Conservation (phyloP, 2,888 invertebrate species). For the Arge pagana region DNA sequence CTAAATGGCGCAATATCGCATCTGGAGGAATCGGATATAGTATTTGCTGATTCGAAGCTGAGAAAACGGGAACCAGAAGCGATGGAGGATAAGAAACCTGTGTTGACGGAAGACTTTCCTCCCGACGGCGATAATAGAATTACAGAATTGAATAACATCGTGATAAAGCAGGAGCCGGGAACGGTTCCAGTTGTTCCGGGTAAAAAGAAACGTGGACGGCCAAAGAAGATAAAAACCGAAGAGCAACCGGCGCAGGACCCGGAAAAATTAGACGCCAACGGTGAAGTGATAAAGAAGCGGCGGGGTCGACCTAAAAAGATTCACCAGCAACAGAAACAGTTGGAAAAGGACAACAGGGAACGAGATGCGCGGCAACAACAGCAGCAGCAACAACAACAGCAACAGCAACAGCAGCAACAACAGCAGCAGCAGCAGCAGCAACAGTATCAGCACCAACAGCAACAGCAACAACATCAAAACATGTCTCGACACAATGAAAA, state of each 20-base stretch:
- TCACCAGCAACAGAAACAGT: slow-evolving; percentile 56
- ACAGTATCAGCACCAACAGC: slow-evolving; percentile 31
- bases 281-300: slow-evolving; percentile 81
- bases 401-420: slow-evolving; percentile 39
- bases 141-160: slow-evolving; percentile 45
- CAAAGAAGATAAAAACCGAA: slow-evolving; percentile 80
- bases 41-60: slow-evolving; percentile 76
- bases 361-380: slow-evolving; percentile 46
- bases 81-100: slow-evolving; percentile 48
- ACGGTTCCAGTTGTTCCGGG: slow-evolving; percentile 63
- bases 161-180: slow-evolving; percentile 47
- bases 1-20: slow-evolving; percentile 84
- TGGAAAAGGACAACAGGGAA: slow-evolving; percentile 50
- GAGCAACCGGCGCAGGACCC: slow-evolving; percentile 63
- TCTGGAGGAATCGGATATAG: slow-evolving; percentile 85
- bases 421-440: slow-evolving; percentile 46
- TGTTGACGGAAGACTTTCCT: slow-evolving; percentile 43
- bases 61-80: slow-evolving; percentile 60
- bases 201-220: slow-evolving; percentile 89
- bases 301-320: slow-evolving; percentile 88
- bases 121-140: slow-evolving; percentile 48
- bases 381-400: slow-evolving; percentile 38
- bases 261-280: slow-evolving; percentile 56
- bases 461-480: slow-evolving; percentile 24
- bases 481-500: slow-evolving; percentile 48